Percentiles rank a stretch among this genome's conserved stretches.
Conservation (phyloP, 2,113 vertebrate genomes). For the Gymnobelideus leadbeateri region DNA sequence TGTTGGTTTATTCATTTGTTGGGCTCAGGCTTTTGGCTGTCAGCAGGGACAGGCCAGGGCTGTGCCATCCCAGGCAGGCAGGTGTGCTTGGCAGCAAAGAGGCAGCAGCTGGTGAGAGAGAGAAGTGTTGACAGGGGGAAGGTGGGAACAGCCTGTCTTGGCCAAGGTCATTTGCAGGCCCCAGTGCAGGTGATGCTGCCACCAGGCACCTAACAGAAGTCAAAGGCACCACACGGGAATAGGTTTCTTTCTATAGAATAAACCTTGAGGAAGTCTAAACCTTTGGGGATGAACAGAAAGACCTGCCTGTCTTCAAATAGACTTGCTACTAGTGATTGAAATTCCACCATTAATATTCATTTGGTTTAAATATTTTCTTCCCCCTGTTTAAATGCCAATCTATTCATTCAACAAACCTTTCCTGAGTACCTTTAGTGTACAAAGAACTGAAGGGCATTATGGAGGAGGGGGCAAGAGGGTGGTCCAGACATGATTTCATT, state of each 20-base stretch:
- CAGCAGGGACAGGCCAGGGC: conserved; percentile 65
- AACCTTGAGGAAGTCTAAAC: background rate
- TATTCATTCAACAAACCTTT: background rate
- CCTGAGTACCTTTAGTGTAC: background rate
- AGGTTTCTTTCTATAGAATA: background rate
- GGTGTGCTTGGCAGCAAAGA: background rate
- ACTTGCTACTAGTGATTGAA: background rate
- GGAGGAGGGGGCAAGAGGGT: background rate
- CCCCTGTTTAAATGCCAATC: background rate
- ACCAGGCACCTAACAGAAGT: background rate
- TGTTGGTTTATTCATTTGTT: conserved; percentile 43
- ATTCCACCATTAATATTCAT: background rate
- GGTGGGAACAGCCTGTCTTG: conserved; percentile 59
- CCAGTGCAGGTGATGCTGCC: background rate
- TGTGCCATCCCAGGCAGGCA: conserved; percentile 49
- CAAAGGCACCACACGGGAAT: background rate
- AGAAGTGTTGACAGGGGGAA: conserved; percentile 48
- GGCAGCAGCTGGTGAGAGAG: conserved; percentile 49
- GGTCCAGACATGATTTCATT: background rate
- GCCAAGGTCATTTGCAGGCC: conserved; percentile 5
- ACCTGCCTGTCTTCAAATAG: background rate
- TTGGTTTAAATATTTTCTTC: background rate
- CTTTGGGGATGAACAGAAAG: background rate
- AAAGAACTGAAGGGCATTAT: background rate
- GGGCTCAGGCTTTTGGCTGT: conserved; percentile 63